These are phyloP conservation scores for Periophthalmodon schlosseri DNA, from an alignment of 2,113 vertebrate species.

Conservation along the genomic window DNA sequence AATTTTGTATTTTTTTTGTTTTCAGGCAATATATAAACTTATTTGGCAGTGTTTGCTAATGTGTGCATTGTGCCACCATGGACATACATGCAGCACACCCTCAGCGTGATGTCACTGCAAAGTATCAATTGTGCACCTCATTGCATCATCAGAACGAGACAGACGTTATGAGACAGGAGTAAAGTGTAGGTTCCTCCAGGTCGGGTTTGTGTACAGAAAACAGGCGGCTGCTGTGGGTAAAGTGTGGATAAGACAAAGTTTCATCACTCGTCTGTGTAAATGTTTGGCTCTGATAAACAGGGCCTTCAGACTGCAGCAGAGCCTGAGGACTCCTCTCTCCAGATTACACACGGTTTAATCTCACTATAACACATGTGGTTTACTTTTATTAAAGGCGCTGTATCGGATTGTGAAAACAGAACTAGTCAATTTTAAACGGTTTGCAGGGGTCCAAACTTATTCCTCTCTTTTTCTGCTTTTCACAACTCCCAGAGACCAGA, in stretches of 20 bases:
- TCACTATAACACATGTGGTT: background rate
- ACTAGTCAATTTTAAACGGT: no score
- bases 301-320: constrained; percentile 1
- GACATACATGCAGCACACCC: no score
- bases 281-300: constrained; percentile 37
- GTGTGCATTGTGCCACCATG: no score
- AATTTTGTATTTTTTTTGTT: no score
- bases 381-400: background rate
- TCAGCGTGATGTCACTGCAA: no score
- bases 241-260: constrained; percentile 41
- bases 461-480: no score
- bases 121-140: background rate
- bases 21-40: no score
- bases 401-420: background rate
- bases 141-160: background rate
- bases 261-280: constrained; percentile 29
- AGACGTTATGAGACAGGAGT: background rate
- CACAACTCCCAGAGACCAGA: no score
- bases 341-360: background rate
- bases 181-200: constrained; percentile 1
- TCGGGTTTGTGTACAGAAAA: constrained; percentile 13
- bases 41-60: no score
- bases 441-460: no score
- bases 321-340: background rate
- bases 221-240: constrained; percentile 1